Evolutionary conservation across 2,113 vertebrate genomes (phyloP).

Genomic region (Lamprologus sp.): DNA sequence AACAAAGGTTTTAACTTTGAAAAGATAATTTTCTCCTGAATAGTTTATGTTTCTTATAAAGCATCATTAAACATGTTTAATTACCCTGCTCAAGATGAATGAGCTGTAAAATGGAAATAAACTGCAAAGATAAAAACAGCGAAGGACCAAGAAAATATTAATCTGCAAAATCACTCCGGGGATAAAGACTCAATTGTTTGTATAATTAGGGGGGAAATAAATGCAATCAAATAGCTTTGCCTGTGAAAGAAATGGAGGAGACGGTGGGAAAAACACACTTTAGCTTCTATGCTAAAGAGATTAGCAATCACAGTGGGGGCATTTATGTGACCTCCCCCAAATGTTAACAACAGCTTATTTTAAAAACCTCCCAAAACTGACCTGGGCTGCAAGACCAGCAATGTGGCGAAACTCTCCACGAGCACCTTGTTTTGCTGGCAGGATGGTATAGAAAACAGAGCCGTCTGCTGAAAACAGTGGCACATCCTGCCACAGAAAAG

Average conservation of each 20-base stretch:
- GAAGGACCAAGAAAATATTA: background rate
- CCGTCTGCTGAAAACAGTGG: constrained; percentile 71
- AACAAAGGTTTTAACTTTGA: background rate
- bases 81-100: background rate
- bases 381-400: constrained; percentile 70
- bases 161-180: background rate
- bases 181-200: background rate
- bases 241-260: background rate
- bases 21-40: background rate
- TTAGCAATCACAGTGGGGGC: background rate
- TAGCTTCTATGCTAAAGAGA: background rate
- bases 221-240: background rate
- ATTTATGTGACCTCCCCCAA: background rate
- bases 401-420: constrained; percentile 76
- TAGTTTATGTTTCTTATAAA: background rate
- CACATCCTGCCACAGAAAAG: constrained; percentile 54
- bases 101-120: background rate
- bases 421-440: constrained; percentile 76
- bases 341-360: background rate
- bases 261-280: background rate
- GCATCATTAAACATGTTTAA: background rate
- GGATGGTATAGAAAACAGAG: constrained; percentile 68
- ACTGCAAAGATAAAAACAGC: background rate
- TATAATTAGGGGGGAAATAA: background rate
- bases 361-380: constrained; percentile 23